Percentiles rank a stretch among this genome's conserved stretches.
Evolutionary conservation across 2,113 vertebrate genomes (phyloP).

Genomic region (Sphyrna mokarran): DNA sequence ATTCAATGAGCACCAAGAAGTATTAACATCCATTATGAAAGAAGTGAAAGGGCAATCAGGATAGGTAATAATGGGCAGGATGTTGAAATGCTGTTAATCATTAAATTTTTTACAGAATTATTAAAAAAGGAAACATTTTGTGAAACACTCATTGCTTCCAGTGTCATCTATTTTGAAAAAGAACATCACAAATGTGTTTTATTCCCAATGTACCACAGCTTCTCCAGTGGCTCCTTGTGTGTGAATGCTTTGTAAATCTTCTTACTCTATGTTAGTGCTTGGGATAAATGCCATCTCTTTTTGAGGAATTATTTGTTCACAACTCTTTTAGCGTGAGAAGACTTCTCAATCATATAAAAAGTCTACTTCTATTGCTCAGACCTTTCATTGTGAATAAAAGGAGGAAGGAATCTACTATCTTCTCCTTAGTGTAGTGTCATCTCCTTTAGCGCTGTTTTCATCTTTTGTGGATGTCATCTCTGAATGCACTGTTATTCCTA

Average conservation of each 20-base stretch:
- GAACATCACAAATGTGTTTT: too few relatives aligned
- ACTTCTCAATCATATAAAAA: not conserved
- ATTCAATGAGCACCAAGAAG: not conserved
- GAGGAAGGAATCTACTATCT: not conserved
- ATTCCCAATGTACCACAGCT: not conserved
- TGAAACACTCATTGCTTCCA: not conserved
- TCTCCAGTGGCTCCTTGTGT: not conserved
- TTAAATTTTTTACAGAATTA: not conserved
- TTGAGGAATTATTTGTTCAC: not conserved
- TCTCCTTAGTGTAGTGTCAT: too few relatives aligned
- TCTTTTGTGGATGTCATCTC: not conserved
- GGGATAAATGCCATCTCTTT: not conserved
- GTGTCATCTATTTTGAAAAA: not conserved
- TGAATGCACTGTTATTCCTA: not conserved
- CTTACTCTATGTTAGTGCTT: not conserved
- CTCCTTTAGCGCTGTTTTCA: not conserved
- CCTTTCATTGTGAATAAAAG: not conserved
- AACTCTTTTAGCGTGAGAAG: not conserved
- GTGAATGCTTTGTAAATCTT: not conserved
- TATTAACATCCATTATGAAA: not conserved
- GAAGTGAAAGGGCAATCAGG: too few relatives aligned
- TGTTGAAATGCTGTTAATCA: not conserved
- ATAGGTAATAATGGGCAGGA: not conserved
- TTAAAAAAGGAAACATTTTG: not conserved
- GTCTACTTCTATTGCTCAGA: not conserved